These are phyloP conservation scores for Macrosiphum euphorbiae DNA, from an alignment of 2,888 invertebrate genomes.

Conservation along the genomic window DNA sequence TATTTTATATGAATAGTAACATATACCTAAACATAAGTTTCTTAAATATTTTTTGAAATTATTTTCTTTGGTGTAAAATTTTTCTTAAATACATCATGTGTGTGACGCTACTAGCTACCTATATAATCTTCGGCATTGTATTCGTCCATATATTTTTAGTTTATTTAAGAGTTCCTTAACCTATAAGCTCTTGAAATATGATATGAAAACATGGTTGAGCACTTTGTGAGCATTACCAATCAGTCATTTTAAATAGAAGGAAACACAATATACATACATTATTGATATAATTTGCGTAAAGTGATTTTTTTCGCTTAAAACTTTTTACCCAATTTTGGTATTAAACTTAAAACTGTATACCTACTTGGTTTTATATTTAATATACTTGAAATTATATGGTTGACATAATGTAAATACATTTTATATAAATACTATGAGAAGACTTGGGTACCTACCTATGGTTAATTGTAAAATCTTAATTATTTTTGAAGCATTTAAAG, in stretches of 20 bases:
- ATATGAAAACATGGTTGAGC: constrained; percentile 18
- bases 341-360: background rate
- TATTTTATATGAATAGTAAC: background rate
- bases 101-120: background rate
- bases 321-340: background rate
- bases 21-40: background rate
- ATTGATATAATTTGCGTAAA: background rate
- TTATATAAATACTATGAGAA: background rate
- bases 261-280: background rate
- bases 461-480: background rate
- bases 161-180: background rate
- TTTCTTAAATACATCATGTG: background rate
- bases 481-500: background rate
- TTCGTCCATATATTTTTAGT: background rate
- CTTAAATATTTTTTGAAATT: background rate
- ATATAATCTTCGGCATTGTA: background rate
- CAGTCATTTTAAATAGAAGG: background rate
- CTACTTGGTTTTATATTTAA: background rate
- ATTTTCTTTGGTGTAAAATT: background rate
- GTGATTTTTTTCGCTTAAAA: background rate
- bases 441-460: background rate
- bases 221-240: constrained; percentile 24
- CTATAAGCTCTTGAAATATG: background rate
- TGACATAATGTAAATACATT: background rate
- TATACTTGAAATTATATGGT: background rate